Evolutionary conservation across 2,797 vertebrate species (phyloP).

Genomic region (Decapterus maruadsi): DNA sequence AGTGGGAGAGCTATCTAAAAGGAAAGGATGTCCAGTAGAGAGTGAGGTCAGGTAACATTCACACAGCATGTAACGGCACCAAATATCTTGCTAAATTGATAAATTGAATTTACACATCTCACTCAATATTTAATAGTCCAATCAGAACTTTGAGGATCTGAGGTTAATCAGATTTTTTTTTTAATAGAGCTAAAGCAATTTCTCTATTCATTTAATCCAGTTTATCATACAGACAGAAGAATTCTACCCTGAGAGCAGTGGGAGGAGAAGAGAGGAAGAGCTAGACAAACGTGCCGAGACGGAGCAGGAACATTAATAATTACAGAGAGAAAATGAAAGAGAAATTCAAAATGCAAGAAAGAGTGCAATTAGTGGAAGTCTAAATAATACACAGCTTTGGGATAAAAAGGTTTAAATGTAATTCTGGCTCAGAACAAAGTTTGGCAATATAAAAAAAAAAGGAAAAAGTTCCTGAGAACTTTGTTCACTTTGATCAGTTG

Average conservation of each 20-base stretch:
- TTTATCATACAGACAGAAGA: constrained; percentile 49
- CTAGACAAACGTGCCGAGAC: constrained; percentile 32
- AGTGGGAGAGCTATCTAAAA: constrained; percentile 60
- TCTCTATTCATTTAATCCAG: constrained; percentile 59
- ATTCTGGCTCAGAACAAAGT: constrained; percentile 48
- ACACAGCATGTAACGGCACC: constrained; percentile 62
- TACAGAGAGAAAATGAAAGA: constrained; percentile 61
- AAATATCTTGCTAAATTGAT: constrained; percentile 59
- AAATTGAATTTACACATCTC: constrained; percentile 56
- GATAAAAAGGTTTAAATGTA: constrained; percentile 66
- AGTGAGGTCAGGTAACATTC: constrained; percentile 77
- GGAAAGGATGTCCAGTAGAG: constrained; percentile 63
- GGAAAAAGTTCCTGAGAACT: constrained; percentile 55
- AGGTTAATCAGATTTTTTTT: constrained; percentile 59
- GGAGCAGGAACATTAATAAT: constrained; percentile 77
- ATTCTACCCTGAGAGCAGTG: constrained; percentile 21
- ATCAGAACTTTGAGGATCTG: constrained; percentile 52
- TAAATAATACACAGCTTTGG: constrained; percentile 77
- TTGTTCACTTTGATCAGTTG: constrained; percentile 40
- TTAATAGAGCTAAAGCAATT: constrained; percentile 29
- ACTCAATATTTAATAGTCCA: constrained; percentile 60
- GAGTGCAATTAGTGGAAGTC: constrained; percentile 74
- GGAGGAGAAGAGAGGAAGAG: constrained; percentile 30
- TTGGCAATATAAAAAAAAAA: constrained; percentile 38
- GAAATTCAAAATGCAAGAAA: constrained; percentile 74